Conservation (phyloP, 2,888 invertebrate genomes). For the Scaptomyza cyrtandrae region DNA sequence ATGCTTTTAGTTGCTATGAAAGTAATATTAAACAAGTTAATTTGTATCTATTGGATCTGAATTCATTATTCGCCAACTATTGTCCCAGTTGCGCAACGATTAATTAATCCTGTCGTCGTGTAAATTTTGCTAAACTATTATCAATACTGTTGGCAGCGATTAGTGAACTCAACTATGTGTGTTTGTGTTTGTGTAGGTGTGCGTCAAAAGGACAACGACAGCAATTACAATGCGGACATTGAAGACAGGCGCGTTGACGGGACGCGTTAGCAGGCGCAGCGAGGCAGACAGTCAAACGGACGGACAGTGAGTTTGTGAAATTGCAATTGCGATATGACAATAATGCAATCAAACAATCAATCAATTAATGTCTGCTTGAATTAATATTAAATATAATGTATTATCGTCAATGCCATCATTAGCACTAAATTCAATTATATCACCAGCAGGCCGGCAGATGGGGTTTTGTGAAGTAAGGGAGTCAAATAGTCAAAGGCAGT, state of each 20-base stretch:
- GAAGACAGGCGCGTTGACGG: constrained; percentile 7
- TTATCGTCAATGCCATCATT: constrained; percentile 77
- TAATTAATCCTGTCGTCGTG: constrained; percentile 75
- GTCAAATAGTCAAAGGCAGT: not conserved
- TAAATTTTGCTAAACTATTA: constrained; percentile 75
- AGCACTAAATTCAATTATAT: constrained; percentile 77
- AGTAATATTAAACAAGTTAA: constrained; percentile 47
- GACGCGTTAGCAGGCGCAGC: constrained; percentile 14
- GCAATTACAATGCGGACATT: constrained; percentile 11
- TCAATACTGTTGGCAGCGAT: constrained; percentile 52
- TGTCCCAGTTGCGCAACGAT: constrained; percentile 39
- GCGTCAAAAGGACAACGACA: not conserved
- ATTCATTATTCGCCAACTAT: constrained; percentile 1
- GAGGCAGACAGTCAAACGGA: not conserved
- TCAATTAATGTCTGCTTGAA: constrained; percentile 77
- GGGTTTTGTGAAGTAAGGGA: not conserved
- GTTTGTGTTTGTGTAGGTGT: too few relatives aligned
- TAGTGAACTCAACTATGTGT: not conserved
- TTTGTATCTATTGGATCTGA: constrained; percentile 39
- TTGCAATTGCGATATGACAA: constrained; percentile 76
- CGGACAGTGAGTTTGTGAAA: constrained; percentile 33
- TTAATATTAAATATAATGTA: constrained; percentile 74
- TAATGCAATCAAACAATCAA: constrained; percentile 81
- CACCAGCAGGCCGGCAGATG: constrained; percentile 13
- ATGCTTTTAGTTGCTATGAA: constrained; percentile 3